Evolutionary conservation across 30 jellyfish, hydroid and myxozoan genomes (phyloP).

Genomic region (Hydractinia echinata): DNA sequence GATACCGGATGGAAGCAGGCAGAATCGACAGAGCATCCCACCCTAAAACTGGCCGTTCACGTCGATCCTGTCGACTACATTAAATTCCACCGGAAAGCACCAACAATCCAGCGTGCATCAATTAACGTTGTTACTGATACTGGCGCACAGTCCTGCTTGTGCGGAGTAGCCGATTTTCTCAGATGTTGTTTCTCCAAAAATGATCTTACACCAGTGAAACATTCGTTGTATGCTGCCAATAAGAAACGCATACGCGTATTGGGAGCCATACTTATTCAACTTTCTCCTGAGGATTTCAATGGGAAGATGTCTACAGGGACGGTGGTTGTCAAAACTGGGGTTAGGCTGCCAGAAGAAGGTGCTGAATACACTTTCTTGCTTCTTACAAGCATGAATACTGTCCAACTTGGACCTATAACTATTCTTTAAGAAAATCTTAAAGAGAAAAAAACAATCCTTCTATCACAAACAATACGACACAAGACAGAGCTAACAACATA

Average conservation of each 20-base stretch:
- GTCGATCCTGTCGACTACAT: slow-evolving; percentile 10
- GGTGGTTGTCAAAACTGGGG: too few species aligned
- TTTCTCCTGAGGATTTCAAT: too few species aligned
- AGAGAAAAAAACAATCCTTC: too few species aligned
- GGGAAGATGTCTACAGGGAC: too few species aligned
- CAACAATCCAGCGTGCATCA: background rate
- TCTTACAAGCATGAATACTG: too few species aligned
- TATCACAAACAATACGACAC: too few species aligned
- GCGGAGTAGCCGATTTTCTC: background rate
- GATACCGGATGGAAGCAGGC: background rate
- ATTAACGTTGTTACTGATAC: slow-evolving; percentile 5
- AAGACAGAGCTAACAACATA: too few species aligned
- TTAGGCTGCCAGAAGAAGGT: too few species aligned
- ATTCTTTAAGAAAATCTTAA: too few species aligned
- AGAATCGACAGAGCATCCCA: background rate
- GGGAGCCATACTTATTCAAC: slow-evolving; percentile 2
- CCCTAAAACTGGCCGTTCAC: background rate
- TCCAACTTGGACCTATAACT: too few species aligned
- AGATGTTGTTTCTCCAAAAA: background rate
- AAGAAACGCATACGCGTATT: background rate
- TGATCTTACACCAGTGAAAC: slow-evolving; percentile 7
- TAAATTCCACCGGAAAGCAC: background rate
- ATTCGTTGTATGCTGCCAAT: too few species aligned
- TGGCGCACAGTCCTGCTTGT: slow-evolving; percentile 8
- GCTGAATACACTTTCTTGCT: too few species aligned